These are phyloP conservation scores for Morone saxatilis DNA, from an alignment of 2,113 vertebrate species.

Conservation along the genomic window DNA sequence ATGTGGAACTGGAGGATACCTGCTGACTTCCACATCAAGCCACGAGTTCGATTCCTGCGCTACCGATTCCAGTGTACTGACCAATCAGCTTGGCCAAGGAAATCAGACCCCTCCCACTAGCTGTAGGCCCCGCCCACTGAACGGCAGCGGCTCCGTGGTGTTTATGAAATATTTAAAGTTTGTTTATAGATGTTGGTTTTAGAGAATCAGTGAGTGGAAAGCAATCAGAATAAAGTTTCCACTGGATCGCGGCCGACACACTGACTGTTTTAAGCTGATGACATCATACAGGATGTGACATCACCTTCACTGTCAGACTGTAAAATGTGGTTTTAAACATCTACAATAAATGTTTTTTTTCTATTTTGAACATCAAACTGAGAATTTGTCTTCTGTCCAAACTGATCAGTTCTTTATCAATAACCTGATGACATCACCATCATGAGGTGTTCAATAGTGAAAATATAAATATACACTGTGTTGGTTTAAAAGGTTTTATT, in stretches of 20 bases:
- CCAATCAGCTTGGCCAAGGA: constrained; percentile 75
- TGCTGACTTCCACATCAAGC: constrained; percentile 87
- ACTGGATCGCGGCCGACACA: not conserved
- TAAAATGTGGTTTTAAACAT: constrained; percentile 50
- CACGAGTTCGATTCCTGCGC: constrained; percentile 81
- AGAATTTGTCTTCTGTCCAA: constrained; percentile 24
- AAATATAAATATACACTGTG: too few relatives aligned
- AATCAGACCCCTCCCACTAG: constrained; percentile 72
- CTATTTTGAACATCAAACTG: constrained; percentile 65
- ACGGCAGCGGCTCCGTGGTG: constrained; percentile 13
- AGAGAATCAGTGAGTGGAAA: constrained; percentile 14
- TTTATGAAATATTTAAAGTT: constrained; percentile 80
- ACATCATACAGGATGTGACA: constrained; percentile 48
- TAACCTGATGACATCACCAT: not conserved
- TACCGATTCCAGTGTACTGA: constrained; percentile 84
- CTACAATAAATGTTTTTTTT: constrained; percentile 62
- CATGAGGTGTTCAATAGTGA: too few relatives aligned
- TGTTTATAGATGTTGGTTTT: constrained; percentile 65
- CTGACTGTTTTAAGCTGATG: constrained; percentile 25
- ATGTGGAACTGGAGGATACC: constrained; percentile 90
- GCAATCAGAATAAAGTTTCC: constrained; percentile 2
- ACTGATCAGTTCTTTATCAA: not conserved
- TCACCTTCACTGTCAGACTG: constrained; percentile 39
- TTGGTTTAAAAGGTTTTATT: too few relatives aligned
- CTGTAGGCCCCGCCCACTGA: constrained; percentile 41